A percentile compares a stretch with the other conserved stretches of the same genome.
phyloP scores from a whole-genome alignment of 2,888 invertebrate genomes.

The Lasioglossum villosulum region DNA sequence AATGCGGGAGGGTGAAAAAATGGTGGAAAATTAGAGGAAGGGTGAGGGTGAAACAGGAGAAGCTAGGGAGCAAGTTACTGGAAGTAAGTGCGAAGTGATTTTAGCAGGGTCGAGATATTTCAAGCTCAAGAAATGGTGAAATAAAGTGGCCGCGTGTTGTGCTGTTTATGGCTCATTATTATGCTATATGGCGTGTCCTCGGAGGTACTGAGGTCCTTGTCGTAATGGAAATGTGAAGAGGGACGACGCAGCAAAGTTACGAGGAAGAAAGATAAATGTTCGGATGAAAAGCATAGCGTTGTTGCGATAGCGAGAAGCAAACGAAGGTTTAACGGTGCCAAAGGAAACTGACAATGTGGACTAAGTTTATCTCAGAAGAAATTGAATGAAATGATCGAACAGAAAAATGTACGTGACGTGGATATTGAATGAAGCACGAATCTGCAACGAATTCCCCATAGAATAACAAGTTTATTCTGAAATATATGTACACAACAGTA shows the following conservation, averaged over 20 bases:
- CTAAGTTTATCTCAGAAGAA: slow-evolving; percentile 6
- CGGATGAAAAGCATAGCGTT: slow-evolving; percentile 22
- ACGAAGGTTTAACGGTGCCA: slow-evolving; percentile 28
- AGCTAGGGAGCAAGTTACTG: slow-evolving; percentile 43
- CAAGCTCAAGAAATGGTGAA: slow-evolving; percentile 65
- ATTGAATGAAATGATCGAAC: slow-evolving; percentile 41
- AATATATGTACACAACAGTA: not conserved
- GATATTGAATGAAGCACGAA: not conserved
- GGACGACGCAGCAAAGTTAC: slow-evolving; percentile 34
- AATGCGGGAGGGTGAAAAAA: not conserved
- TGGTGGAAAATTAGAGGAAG: slow-evolving; percentile 23
- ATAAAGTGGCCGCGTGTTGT: slow-evolving; percentile 68
- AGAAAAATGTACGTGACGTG: not conserved
- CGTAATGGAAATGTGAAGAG: slow-evolving; percentile 61
- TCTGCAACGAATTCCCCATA: not conserved
- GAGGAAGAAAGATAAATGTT: slow-evolving; percentile 44
- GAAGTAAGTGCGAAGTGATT: slow-evolving; percentile 67
- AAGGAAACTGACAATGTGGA: slow-evolving; percentile 13
- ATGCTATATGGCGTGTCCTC: slow-evolving; percentile 68
- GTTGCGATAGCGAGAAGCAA: slow-evolving; percentile 33
- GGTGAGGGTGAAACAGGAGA: not conserved
- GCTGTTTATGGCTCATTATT: slow-evolving; percentile 71
- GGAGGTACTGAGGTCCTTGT: slow-evolving; percentile 55
- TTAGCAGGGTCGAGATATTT: slow-evolving; percentile 69
- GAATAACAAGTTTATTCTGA: not conserved